Conservation (phyloP, 2,888 invertebrate species). For the Danaus chrysippus region DNA sequence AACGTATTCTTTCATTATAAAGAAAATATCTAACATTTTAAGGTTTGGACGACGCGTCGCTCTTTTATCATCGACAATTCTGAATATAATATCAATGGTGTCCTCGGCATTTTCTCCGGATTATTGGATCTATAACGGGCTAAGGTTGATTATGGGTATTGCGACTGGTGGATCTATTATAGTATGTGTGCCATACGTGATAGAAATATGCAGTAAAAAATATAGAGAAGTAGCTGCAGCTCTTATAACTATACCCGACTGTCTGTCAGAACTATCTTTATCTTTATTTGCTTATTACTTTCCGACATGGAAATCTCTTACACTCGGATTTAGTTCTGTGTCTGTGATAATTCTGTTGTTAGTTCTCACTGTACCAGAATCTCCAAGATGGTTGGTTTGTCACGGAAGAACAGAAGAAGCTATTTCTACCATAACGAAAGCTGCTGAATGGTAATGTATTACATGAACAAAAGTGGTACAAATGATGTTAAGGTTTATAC, state of each 20-base stretch:
- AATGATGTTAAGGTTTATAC: constrained; percentile 12
- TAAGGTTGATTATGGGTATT: constrained; percentile 82
- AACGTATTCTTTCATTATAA: background rate
- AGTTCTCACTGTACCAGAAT: constrained; percentile 48
- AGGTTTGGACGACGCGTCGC: constrained; percentile 74
- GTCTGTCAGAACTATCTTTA: constrained; percentile 39
- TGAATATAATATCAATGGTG: constrained; percentile 82
- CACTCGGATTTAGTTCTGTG: constrained; percentile 38
- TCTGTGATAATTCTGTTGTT: constrained; percentile 39
- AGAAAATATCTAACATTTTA: constrained; percentile 27
- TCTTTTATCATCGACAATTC: constrained; percentile 80
- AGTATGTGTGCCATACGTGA: constrained; percentile 57
- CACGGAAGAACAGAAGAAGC: constrained; percentile 44
- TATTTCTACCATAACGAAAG: constrained; percentile 42
- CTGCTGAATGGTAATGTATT: constrained; percentile 52
- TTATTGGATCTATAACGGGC: constrained; percentile 72
- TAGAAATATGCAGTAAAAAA: constrained; percentile 78
- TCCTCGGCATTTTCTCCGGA: constrained; percentile 81
- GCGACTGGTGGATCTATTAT: constrained; percentile 88
- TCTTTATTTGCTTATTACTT: constrained; percentile 47
- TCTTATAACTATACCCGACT: constrained; percentile 41
- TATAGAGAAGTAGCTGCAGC: constrained; percentile 56
- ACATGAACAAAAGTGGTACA: constrained; percentile 40
- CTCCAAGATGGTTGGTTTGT: constrained; percentile 57
- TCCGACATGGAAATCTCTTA: constrained; percentile 44